phyloP scores from a whole-genome alignment of 2,888 invertebrate genomes.

The Catocala fraxini region DNA sequence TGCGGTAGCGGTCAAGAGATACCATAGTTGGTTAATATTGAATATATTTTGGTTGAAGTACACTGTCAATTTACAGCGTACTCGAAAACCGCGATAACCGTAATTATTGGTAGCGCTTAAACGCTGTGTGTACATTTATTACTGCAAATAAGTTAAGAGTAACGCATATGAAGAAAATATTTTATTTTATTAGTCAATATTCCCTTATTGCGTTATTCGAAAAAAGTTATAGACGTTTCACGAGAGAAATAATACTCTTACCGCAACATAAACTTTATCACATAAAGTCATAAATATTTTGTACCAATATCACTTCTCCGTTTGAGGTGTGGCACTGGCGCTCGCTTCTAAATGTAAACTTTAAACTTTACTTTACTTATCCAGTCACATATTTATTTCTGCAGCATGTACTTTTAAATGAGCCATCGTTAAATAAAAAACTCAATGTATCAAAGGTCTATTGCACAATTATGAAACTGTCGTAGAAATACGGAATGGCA shows the following conservation, averaged over 20 bases:
- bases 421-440: no score
- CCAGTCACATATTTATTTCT: conserved; percentile 22
- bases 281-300: conserved; percentile 81
- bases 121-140: conserved; percentile 24
- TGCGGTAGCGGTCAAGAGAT: background rate
- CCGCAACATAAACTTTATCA: conserved; percentile 83
- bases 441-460: background rate
- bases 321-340: conserved; percentile 55
- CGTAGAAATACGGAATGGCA: conserved; percentile 36
- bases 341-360: conserved; percentile 59
- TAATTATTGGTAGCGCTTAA: conserved; percentile 9
- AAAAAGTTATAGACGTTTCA: conserved; percentile 70
- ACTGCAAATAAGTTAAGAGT: conserved; percentile 30
- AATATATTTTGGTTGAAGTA: conserved; percentile 15
- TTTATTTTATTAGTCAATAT: conserved; percentile 64
- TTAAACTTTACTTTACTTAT: conserved; percentile 52
- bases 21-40: conserved; percentile 9
- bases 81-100: background rate
- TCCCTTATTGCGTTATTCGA: conserved; percentile 57
- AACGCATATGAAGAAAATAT: conserved; percentile 50
- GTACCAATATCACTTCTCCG: conserved; percentile 73
- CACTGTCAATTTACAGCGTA: conserved; percentile 1
- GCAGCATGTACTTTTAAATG: background rate
- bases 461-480: conserved; percentile 18
- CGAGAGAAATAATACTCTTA: conserved; percentile 80